Conservation (phyloP, 2,797 vertebrate species). For the Poeciliopsis presidionis region DNA sequence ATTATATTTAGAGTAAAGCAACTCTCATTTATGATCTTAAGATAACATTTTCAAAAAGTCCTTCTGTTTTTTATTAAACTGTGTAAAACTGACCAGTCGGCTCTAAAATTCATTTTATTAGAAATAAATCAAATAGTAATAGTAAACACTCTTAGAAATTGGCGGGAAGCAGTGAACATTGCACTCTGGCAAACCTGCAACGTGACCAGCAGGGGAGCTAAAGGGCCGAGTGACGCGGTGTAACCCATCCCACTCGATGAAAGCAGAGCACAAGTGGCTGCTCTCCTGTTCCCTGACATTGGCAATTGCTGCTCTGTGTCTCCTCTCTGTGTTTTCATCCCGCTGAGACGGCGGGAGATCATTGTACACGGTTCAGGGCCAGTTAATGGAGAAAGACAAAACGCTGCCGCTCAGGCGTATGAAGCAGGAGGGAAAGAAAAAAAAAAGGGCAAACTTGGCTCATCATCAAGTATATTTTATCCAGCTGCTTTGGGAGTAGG, state of each 20-base stretch:
- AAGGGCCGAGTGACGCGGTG: constrained; percentile 7
- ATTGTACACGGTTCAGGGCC: constrained; percentile 53
- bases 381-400: constrained; percentile 66
- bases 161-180: constrained; percentile 11
- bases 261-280: constrained; percentile 58
- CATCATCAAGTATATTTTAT: constrained; percentile 67
- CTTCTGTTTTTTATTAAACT: neutral
- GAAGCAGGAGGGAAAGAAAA: neutral
- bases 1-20: neutral
- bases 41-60: neutral
- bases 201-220: constrained; percentile 56
- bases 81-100: neutral
- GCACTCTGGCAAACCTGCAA: neutral
- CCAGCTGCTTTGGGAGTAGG: constrained; percentile 63
- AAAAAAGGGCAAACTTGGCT: constrained; percentile 56
- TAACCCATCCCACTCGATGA: constrained; percentile 31
- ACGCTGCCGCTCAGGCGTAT: constrained; percentile 47
- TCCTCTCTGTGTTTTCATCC: constrained; percentile 52
- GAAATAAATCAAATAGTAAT: constrained; percentile 20
- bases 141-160: neutral
- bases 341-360: constrained; percentile 58
- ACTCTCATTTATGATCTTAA: neutral
- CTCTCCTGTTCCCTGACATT: constrained; percentile 58
- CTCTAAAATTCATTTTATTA: neutral
- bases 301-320: constrained; percentile 48